Conservation (phyloP, 2,797 vertebrate species). For the Pelodytes ibericus region DNA sequence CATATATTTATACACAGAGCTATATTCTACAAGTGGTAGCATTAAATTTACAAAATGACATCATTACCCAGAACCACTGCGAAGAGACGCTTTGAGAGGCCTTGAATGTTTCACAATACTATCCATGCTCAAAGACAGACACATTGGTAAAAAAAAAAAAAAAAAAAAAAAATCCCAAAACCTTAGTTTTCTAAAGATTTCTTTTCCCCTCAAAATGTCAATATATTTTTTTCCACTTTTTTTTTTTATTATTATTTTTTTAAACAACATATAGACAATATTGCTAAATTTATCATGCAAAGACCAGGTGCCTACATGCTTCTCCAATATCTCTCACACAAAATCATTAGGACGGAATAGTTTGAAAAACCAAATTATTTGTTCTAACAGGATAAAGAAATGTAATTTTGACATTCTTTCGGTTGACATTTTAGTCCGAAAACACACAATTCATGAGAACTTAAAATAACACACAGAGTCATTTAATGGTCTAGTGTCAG, state of each 20-base stretch:
- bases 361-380: too few relatives aligned
- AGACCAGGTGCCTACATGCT: conserved; percentile 50
- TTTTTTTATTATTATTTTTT: conserved; percentile 4
- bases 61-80: conserved; percentile 51
- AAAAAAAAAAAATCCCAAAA: conserved; percentile 56
- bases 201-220: conserved; percentile 18
- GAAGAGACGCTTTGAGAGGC: conserved; percentile 45
- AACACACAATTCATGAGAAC: too few relatives aligned
- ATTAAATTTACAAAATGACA: conserved; percentile 65
- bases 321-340: conserved; percentile 10
- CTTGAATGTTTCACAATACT: conserved; percentile 77
- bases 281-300: conserved; percentile 67
- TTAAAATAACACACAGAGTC: too few relatives aligned
- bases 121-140: conserved; percentile 82
- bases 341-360: background rate
- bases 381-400: background rate
- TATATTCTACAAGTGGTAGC: conserved; percentile 82
- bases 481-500: too few relatives aligned
- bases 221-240: conserved; percentile 28
- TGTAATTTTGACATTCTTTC: too few relatives aligned
- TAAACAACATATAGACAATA: conserved; percentile 69
- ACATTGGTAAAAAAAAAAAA: conserved; percentile 58
- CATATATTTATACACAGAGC: conserved; percentile 82
- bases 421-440: too few relatives aligned
- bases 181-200: conserved; percentile 52